Conservation (phyloP, 2,888 invertebrate genomes). For the Cerastis rubricosa region DNA sequence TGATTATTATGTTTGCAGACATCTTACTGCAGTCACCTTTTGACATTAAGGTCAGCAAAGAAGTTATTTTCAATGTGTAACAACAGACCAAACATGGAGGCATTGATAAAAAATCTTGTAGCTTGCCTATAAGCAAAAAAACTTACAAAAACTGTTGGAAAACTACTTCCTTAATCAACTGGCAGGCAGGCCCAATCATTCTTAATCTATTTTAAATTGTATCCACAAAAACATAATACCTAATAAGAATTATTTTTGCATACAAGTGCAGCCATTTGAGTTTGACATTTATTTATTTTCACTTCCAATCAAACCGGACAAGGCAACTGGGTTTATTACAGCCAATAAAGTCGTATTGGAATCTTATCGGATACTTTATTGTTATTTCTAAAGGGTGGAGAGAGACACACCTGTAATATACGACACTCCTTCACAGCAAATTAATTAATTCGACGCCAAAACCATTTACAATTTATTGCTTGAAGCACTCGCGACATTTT, state of each 20-base stretch:
- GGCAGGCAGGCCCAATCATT: not conserved
- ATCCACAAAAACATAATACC: constrained; percentile 31
- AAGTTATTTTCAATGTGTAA: not conserved
- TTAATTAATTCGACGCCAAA: constrained; percentile 58
- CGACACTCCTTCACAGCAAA: constrained; percentile 50
- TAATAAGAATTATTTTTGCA: not conserved
- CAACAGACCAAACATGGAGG: not conserved
- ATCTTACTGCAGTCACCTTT: constrained; percentile 37
- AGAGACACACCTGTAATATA: constrained; percentile 55
- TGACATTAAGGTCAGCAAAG: constrained; percentile 14
- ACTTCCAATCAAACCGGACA: constrained; percentile 5
- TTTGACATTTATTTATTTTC: constrained; percentile 37
- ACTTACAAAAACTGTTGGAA: constrained; percentile 18
- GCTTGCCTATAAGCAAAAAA: no score
- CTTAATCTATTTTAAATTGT: constrained; percentile 4
- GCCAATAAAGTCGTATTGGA: constrained; percentile 33
- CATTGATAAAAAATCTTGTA: not conserved
- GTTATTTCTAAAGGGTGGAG: constrained; percentile 41
- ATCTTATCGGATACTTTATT: constrained; percentile 49
- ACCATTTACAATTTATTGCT: constrained; percentile 44
- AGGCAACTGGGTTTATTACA: constrained; percentile 23
- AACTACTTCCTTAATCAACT: constrained; percentile 28
- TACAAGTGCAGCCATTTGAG: not conserved
- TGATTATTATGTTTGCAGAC: constrained; percentile 1
- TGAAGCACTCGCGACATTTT: constrained; percentile 52